phyloP scores from a whole-genome alignment of 2,113 vertebrate genomes.

The Cichladusa arquata region DNA sequence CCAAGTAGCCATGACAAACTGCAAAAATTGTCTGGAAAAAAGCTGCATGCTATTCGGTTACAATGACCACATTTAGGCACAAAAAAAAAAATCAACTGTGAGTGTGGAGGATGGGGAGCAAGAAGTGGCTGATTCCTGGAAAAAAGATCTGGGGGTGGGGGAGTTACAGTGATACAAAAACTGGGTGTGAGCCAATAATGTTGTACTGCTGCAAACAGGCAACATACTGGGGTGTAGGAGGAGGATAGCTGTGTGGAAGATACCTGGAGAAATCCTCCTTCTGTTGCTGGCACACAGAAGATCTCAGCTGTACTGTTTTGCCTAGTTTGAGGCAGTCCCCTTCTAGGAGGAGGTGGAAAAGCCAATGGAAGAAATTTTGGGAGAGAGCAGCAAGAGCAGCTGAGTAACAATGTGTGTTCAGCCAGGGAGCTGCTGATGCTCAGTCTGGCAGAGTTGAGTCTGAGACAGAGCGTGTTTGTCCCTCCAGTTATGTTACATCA shows the following conservation, averaged over 20 bases:
- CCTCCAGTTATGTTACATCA: background rate
- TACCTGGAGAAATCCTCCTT: constrained; percentile 40
- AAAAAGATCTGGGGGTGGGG: background rate
- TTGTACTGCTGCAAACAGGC: background rate
- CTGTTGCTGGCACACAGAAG: constrained; percentile 13
- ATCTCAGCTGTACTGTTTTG: background rate
- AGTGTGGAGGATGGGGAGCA: background rate
- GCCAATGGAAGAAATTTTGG: background rate
- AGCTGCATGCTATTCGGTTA: background rate
- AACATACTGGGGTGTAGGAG: background rate
- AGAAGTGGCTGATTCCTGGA: background rate
- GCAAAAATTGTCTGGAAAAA: background rate
- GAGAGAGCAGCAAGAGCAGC: background rate
- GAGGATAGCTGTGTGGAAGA: background rate
- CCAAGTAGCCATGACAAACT: background rate
- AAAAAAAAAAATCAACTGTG: background rate
- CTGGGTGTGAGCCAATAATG: background rate
- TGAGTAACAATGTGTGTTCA: background rate
- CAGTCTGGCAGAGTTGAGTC: background rate
- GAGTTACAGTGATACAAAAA: background rate
- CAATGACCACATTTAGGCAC: background rate
- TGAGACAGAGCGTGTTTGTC: fast-evolving
- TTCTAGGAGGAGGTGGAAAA: background rate
- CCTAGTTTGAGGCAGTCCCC: background rate
- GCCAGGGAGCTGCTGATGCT: background rate